These are phyloP conservation scores for Pammene aurita DNA, from an alignment of 2,888 invertebrate genomes.

Conservation along the genomic window DNA sequence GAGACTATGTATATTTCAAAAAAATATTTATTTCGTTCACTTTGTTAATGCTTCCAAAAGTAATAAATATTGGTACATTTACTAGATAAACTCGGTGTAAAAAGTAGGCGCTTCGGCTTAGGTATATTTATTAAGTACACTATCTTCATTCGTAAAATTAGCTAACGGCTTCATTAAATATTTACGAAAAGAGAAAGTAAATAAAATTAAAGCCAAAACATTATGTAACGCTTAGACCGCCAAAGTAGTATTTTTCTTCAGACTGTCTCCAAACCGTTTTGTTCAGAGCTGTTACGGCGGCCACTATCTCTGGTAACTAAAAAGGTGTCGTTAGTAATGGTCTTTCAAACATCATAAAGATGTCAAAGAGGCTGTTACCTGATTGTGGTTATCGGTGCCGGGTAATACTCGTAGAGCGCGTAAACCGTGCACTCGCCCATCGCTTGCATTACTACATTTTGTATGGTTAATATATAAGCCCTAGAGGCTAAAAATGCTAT, in stretches of 20 bases:
- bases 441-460: slow-evolving; percentile 23
- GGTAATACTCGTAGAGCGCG: slow-evolving; percentile 66
- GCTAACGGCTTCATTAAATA: slow-evolving; percentile 6
- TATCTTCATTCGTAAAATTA: neutral
- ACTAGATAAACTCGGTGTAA: too few species aligned
- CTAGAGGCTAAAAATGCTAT: neutral
- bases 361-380: slow-evolving; percentile 78
- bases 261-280: slow-evolving; percentile 67
- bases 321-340: slow-evolving; percentile 84
- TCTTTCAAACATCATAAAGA: slow-evolving; percentile 83
- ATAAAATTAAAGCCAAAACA: slow-evolving; percentile 25
- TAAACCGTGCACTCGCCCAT: slow-evolving; percentile 51
- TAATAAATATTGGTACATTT: too few species aligned
- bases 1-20: too few species aligned
- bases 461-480: slow-evolving; percentile 15
- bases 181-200: slow-evolving; percentile 28
- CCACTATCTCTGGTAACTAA: slow-evolving; percentile 80
- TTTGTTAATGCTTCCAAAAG: too few species aligned
- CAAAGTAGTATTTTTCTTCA: slow-evolving; percentile 53
- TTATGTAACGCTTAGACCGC: slow-evolving; percentile 44
- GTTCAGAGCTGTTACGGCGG: slow-evolving; percentile 62
- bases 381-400: slow-evolving; percentile 75
- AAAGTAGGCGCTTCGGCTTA: too few species aligned
- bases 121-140: neutral
- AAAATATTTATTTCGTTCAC: too few species aligned